A percentile compares a stretch with the other conserved stretches of the same genome.
Evolutionary conservation across 2,797 vertebrate genomes (phyloP).

Genomic region (Bradypus variegatus): DNA sequence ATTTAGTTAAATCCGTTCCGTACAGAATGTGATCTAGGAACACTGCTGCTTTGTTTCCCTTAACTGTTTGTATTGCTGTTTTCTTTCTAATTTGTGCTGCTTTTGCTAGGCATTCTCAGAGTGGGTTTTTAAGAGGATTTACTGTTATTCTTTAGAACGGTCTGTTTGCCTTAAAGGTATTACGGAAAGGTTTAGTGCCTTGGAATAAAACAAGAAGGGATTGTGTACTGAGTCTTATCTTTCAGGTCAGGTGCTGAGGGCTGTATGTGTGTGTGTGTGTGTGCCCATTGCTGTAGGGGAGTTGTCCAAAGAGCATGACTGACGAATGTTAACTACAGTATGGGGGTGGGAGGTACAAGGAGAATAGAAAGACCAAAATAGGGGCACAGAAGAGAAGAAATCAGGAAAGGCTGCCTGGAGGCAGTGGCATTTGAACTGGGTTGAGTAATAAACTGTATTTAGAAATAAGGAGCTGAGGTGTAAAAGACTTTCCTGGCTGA

Average conservation of each 20-base stretch:
- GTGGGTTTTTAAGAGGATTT: constrained; percentile 9
- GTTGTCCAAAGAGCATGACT: neutral
- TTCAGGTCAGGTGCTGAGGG: neutral
- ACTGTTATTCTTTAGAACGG: neutral
- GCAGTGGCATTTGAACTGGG: neutral
- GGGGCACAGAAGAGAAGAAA: neutral
- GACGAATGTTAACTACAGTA: neutral
- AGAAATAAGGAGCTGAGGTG: neutral
- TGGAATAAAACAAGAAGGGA: constrained; percentile 28
- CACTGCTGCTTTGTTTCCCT: neutral
- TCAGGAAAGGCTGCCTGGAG: neutral
- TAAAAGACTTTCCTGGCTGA: neutral
- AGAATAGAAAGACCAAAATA: neutral
- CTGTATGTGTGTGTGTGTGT: neutral
- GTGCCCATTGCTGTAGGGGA: neutral
- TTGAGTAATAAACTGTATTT: neutral
- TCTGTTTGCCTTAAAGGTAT: neutral
- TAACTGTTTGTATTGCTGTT: neutral
- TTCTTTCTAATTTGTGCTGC: neutral
- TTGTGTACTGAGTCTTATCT: neutral
- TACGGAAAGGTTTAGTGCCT: constrained; percentile 16
- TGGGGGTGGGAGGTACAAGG: neutral
- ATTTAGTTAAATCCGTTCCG: neutral
- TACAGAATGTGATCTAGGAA: neutral
- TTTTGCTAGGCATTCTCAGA: neutral